Conservation (phyloP, 2,797 vertebrate species). For the Chelmon rostratus region DNA sequence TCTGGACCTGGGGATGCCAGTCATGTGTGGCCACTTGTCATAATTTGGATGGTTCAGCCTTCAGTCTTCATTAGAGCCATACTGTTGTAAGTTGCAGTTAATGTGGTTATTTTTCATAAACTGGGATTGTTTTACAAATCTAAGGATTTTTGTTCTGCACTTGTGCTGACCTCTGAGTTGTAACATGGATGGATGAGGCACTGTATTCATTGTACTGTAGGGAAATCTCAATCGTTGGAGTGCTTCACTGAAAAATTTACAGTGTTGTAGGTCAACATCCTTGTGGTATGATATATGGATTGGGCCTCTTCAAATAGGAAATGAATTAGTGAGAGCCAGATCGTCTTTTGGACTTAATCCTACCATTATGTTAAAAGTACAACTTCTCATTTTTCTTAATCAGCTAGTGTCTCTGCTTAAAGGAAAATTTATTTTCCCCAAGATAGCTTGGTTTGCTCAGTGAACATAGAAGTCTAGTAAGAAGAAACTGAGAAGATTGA, state of each 20-base stretch:
- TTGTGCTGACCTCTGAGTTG: slow-evolving; percentile 39
- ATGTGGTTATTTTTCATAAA: slow-evolving; percentile 42
- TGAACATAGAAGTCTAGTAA: not conserved
- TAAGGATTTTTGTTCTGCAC: slow-evolving; percentile 35
- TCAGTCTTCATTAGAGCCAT: slow-evolving; percentile 41
- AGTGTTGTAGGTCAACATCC: slow-evolving; percentile 30
- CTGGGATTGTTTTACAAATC: slow-evolving; percentile 48
- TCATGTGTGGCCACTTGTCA: slow-evolving; percentile 46
- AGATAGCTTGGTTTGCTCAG: not conserved
- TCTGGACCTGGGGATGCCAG: slow-evolving; percentile 54
- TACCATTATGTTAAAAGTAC: slow-evolving; percentile 14
- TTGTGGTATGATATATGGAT: slow-evolving; percentile 38
- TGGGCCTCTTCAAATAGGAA: slow-evolving; percentile 35
- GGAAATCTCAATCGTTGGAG: slow-evolving; percentile 47
- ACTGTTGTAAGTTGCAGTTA: slow-evolving; percentile 33
- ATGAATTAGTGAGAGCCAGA: slow-evolving; percentile 29
- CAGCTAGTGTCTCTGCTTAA: slow-evolving; percentile 5
- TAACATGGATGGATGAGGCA: slow-evolving; percentile 40
- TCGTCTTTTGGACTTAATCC: slow-evolving; percentile 37
- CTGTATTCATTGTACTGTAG: slow-evolving; percentile 50
- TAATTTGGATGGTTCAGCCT: slow-evolving; percentile 31
- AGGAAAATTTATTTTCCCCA: not conserved
- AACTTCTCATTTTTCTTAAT: slow-evolving; percentile 20
- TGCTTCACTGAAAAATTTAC: slow-evolving; percentile 29
- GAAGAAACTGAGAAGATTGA: slow-evolving; percentile 4